phyloP scores from a whole-genome alignment of 2,113 vertebrate genomes.

The Balaeniceps rex region DNA sequence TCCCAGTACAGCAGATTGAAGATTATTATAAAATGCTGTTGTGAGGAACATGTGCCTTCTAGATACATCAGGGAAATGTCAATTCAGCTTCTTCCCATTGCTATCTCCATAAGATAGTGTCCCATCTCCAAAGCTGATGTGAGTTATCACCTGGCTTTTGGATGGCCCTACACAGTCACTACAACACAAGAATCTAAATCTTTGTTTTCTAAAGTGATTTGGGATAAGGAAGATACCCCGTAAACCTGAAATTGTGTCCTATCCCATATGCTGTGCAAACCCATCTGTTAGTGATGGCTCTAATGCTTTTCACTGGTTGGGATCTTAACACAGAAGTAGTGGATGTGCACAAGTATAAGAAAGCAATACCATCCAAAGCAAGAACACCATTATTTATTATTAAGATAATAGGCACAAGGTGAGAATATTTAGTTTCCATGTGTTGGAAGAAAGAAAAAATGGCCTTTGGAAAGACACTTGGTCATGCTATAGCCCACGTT shows the following conservation, averaged over 20 bases:
- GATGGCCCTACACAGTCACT: neutral
- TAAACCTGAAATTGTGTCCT: neutral
- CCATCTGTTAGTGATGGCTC: neutral
- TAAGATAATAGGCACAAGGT: neutral
- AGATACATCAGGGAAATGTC: neutral
- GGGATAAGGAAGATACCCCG: neutral
- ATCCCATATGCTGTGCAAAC: neutral
- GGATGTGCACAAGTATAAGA: neutral
- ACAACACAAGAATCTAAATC: neutral
- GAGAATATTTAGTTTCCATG: neutral
- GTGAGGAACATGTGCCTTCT: neutral
- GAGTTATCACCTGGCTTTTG: neutral
- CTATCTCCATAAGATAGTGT: neutral
- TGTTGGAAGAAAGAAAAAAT: neutral
- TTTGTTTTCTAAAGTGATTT: neutral
- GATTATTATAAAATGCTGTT: conserved; percentile 6
- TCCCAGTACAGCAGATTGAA: neutral
- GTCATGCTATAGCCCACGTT: neutral
- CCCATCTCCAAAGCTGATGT: neutral
- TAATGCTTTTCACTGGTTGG: neutral
- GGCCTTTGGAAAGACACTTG: neutral
- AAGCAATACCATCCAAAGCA: neutral
- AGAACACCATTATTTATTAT: neutral
- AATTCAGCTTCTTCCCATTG: conserved; percentile 20
- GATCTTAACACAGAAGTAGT: neutral